Percentiles rank a stretch among this genome's conserved stretches.
Conservation (phyloP, 30 jellyfish, hydroid and myxozoan species). For the Turritopsis rubra region DNA sequence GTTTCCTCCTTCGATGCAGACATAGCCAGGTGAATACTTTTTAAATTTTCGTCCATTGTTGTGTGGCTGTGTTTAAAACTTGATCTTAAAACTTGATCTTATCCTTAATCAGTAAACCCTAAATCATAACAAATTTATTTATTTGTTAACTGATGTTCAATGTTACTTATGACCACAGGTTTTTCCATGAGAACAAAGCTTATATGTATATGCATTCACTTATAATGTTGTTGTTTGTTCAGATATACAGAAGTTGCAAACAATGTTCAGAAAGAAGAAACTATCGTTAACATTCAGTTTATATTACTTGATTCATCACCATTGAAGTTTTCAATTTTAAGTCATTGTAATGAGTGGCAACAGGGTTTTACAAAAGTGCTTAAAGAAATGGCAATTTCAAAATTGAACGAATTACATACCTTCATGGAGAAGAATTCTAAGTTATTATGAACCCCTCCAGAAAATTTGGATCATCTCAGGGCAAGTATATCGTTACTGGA, state of each 20-base stretch:
- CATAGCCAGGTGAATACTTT: conserved; percentile 63
- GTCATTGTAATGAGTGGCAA: conserved; percentile 97
- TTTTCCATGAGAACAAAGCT: too few species aligned
- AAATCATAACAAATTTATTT: too few species aligned
- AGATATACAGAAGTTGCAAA: conserved; percentile 95
- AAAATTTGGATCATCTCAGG: conserved; percentile 75
- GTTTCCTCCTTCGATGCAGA: conserved; percentile 96
- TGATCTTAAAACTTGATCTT: too few species aligned
- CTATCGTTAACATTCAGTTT: conserved; percentile 66
- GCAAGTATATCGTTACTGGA: conserved; percentile 67
- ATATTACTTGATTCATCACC: conserved; percentile 92
- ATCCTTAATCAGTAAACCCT: too few species aligned
- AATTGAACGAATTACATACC: conserved; percentile 63
- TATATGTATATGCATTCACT: too few species aligned
- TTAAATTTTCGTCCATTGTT: too few species aligned
- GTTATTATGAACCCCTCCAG: conserved; percentile 70
- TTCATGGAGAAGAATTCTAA: conserved; percentile 58
- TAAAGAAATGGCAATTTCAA: conserved; percentile 81
- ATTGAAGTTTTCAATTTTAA: conserved; percentile 68
- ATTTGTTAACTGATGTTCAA: too few species aligned
- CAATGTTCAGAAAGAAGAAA: conserved; percentile 92
- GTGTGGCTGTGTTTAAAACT: too few species aligned
- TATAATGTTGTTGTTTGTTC: neutral
- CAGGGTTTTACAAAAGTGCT: conserved; percentile 88
- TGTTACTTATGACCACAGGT: too few species aligned